Evolutionary conservation across 2,797 vertebrate genomes (phyloP).

Genomic region (Diplodus sargus): DNA sequence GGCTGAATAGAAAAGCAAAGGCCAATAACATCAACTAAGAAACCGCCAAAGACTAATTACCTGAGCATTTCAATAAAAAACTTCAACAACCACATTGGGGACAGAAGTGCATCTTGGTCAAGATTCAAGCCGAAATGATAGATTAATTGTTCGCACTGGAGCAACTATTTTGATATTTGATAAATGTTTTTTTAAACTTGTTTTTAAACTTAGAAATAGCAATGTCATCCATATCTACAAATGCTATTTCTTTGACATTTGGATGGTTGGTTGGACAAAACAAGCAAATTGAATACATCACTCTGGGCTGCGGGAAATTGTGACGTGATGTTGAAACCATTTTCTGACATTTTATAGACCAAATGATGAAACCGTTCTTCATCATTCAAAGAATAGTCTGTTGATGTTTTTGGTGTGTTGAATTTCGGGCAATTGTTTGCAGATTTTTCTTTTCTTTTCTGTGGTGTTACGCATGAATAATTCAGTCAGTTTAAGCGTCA

Average conservation of each 20-base stretch:
- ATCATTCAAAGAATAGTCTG: no score
- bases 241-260: neutral
- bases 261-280: neutral
- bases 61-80: neutral
- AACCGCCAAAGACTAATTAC: neutral
- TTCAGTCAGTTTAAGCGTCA: neutral
- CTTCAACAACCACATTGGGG: neutral
- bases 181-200: neutral
- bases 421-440: no score
- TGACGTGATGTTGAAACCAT: neutral
- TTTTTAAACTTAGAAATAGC: neutral
- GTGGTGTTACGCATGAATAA: neutral
- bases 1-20: neutral
- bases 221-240: neutral
- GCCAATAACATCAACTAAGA: neutral
- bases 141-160: fast-evolving
- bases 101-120: neutral
- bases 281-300: neutral
- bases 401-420: no score
- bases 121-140: neutral
- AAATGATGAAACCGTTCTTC: neutral
- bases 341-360: neutral
- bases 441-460: no score
- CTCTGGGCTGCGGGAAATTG: neutral
- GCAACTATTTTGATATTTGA: neutral